Conservation (phyloP, 2,113 vertebrate genomes). For the Nycticryphes semicollaris region DNA sequence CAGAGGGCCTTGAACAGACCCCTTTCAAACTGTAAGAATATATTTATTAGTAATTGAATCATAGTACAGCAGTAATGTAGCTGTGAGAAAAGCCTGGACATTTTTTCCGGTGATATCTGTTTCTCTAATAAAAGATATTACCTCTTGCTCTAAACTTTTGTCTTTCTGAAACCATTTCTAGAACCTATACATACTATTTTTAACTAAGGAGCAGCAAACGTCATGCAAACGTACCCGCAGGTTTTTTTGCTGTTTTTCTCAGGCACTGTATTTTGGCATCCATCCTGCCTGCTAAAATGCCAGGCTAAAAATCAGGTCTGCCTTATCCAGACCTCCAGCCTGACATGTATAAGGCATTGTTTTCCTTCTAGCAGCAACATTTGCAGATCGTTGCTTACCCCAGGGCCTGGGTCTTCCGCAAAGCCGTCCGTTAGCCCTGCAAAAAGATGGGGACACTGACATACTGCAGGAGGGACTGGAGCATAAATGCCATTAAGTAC, state of each 20-base stretch:
- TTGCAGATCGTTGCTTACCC: not conserved
- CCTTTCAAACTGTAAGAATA: not conserved
- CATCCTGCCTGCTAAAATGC: not conserved
- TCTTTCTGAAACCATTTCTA: not conserved
- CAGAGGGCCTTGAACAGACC: not conserved
- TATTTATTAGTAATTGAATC: not conserved
- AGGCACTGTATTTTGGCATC: not conserved
- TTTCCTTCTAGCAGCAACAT: not conserved
- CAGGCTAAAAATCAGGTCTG: not conserved
- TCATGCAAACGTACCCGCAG: not conserved
- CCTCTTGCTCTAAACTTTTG: not conserved
- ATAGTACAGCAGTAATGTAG: not conserved
- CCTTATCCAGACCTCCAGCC: not conserved
- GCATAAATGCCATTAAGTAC: not conserved
- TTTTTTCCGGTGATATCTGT: not conserved
- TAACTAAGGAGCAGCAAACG: not conserved
- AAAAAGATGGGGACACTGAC: not conserved
- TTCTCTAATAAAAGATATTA: not conserved
- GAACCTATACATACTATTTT: not conserved
- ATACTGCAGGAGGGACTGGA: not conserved
- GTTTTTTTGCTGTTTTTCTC: not conserved
- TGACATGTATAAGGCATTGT: not conserved
- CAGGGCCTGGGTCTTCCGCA: not conserved
- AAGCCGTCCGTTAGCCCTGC: not conserved
- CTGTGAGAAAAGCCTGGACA: not conserved